Conservation (phyloP, 1,140 invertebrate species). For the Dendroctonus valens region DNA sequence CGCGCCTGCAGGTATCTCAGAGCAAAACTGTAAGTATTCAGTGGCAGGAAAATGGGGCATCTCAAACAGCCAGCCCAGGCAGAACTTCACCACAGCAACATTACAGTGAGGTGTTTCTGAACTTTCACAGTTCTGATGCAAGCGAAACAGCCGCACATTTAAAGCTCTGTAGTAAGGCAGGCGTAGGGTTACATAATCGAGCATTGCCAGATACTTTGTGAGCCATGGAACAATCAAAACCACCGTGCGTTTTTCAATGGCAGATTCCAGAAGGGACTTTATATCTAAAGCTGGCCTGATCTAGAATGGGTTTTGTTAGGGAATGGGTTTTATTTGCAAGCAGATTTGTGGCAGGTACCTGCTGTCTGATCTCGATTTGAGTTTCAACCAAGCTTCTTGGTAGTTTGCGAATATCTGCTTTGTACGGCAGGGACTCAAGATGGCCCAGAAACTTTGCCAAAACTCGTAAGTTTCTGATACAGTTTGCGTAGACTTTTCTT, state of each 20-base stretch:
- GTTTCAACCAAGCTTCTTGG: constrained; percentile 43
- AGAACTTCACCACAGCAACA: constrained; percentile 58
- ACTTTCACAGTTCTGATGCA: constrained; percentile 55
- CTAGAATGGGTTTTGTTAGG: constrained; percentile 36
- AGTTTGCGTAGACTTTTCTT: constrained; percentile 46
- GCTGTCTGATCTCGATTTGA: constrained; percentile 49
- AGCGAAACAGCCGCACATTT: constrained; percentile 60
- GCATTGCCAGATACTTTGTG: constrained; percentile 77
- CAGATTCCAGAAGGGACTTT: constrained; percentile 51
- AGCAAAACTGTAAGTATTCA: constrained; percentile 33
- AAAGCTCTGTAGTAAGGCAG: constrained; percentile 66
- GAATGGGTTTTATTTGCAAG: background rate
- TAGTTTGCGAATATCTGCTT: constrained; percentile 43
- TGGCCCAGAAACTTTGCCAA: constrained; percentile 76
- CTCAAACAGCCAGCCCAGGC: constrained; percentile 75
- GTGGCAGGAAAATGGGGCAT: constrained; percentile 63
- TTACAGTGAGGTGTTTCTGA: constrained; percentile 20
- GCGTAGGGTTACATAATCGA: constrained; percentile 69
- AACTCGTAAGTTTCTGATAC: constrained; percentile 58
- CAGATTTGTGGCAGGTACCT: constrained; percentile 40
- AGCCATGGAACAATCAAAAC: constrained; percentile 70
- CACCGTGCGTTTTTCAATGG: constrained; percentile 45
- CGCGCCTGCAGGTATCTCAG: constrained; percentile 26
- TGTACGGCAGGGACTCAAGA: constrained; percentile 67
- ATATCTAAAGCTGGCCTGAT: constrained; percentile 57